Base-by-base conservation (phyloP, 2,888 invertebrate species). In the Oscheius sp. region DNA sequence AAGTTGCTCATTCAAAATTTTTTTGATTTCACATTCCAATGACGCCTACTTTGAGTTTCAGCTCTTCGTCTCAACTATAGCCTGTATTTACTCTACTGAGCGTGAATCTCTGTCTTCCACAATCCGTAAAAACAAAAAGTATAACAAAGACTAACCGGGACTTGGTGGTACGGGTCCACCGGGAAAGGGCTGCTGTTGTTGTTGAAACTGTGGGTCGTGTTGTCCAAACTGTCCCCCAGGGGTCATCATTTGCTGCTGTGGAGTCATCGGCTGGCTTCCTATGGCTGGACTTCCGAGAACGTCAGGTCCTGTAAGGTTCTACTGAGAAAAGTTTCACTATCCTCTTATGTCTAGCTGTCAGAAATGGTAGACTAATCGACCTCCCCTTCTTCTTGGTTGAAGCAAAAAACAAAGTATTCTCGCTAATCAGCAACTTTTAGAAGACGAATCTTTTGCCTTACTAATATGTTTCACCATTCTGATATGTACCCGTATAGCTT, bases 211-310 rank as follows among this genome's bases (percentile, higher is more conserved):
- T 42, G 42, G 42, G 4, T 42, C 42, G 4, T 33, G 32, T 11
- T 53, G 53, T 13, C 51, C n/a, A 37, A 55, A 63, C n/a, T 62
- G 65, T 9, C 63, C 63, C 11, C 63, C 63, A 55, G 73, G 63
- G 7, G 63, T 73, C 74, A 68, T 66, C 68, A 74, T 68, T n/a
- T 65, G 65, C 21, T 63, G 63, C 37, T 79, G 76, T 7, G 80
- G 80, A 48, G 80, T 80, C 73, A 76, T 74, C 7, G 80, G 80
- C 29, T 77, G 71, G 7, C 77, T 72, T 58, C 74, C 73, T 21
- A 76, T 62, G 32, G 76, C 75, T 1, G 79, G 77, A 33, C 73
- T 76, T 50, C 77, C 76, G 21, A 70, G 48, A 32, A 58, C 48
- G n/a, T 70, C 60, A 35, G 70, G 70, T 47, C 58, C 58, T 70